Evolutionary conservation across 2,113 vertebrate genomes (phyloP).

Genomic region (Urocynchramus pylzowi): DNA sequence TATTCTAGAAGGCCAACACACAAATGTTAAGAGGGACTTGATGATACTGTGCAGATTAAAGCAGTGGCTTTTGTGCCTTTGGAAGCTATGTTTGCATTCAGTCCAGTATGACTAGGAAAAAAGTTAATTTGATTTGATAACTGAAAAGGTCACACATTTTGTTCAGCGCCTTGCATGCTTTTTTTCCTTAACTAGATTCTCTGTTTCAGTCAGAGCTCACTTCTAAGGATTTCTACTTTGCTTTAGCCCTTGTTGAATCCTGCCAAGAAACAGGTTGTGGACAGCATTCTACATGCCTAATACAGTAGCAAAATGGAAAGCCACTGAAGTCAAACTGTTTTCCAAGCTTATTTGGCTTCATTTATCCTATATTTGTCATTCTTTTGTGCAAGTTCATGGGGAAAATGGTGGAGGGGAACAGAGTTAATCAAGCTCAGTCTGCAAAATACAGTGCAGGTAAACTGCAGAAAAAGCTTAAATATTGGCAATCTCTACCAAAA

Average conservation of each 20-base stretch:
- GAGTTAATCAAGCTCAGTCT: background rate
- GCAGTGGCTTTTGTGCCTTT: conserved; percentile 30
- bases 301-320: conserved; percentile 18
- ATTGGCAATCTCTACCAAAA: background rate
- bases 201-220: background rate
- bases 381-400: background rate
- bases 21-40: conserved; percentile 5
- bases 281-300: background rate
- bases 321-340: background rate
- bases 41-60: conserved; percentile 30
- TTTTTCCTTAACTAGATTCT: conserved; percentile 11
- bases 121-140: conserved; percentile 61
- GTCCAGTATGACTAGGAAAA: conserved; percentile 22
- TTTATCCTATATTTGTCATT: background rate
- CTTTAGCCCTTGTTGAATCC: background rate
- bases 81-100: conserved; percentile 41
- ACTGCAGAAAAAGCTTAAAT: background rate
- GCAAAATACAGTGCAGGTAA: background rate
- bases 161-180: background rate
- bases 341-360: background rate
- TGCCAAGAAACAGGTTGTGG: background rate
- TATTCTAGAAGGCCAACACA: conserved; percentile 13
- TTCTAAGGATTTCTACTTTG: background rate
- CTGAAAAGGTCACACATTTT: conserved; percentile 52
- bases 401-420: background rate